A percentile compares a stretch with the other conserved stretches of the same genome.
Conservation (phyloP, 2,797 vertebrate genomes). For the Merluccius polli region DNA sequence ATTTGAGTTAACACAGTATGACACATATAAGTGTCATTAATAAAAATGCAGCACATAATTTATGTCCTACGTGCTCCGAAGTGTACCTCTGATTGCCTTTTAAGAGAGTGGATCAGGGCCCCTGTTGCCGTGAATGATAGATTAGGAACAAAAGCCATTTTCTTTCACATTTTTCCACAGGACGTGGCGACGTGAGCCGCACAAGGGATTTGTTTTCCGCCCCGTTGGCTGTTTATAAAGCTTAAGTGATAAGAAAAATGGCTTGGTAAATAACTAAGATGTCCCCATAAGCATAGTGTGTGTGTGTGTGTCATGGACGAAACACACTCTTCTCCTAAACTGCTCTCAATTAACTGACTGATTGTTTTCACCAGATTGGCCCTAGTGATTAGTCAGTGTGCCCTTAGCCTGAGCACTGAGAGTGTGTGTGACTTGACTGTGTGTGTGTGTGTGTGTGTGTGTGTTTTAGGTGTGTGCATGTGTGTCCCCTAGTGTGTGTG, state of each 20-base stretch:
- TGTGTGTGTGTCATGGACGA: slow-evolving; percentile 27
- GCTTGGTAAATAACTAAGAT: slow-evolving; percentile 70
- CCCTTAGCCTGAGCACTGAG: slow-evolving; percentile 18
- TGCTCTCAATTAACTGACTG: slow-evolving; percentile 72
- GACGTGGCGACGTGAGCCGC: slow-evolving; percentile 58
- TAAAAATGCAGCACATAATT: slow-evolving; percentile 20
- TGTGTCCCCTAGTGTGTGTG: background rate
- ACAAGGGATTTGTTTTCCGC: slow-evolving; percentile 63
- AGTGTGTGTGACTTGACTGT: slow-evolving; percentile 11
- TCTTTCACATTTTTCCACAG: slow-evolving; percentile 3
- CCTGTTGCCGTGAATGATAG: slow-evolving; percentile 48
- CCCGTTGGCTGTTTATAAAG: slow-evolving; percentile 72
- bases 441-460: slow-evolving; percentile 9
- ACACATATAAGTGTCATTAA: slow-evolving; percentile 27
- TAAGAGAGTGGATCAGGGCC: slow-evolving; percentile 7
- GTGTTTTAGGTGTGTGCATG: slow-evolving; percentile 19
- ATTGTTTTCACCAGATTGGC: slow-evolving; percentile 72
- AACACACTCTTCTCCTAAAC: slow-evolving; percentile 63
- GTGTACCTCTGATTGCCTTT: slow-evolving; percentile 15
- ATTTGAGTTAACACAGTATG: slow-evolving; percentile 19
- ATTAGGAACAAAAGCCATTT: slow-evolving; percentile 19
- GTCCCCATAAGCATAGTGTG: slow-evolving; percentile 51
- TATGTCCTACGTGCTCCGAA: slow-evolving; percentile 18
- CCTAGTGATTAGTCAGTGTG: slow-evolving; percentile 59
- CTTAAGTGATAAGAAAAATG: slow-evolving; percentile 70